Evolutionary conservation across 2,888 invertebrate species (phyloP).

Genomic region (Smittia aterrima): DNA sequence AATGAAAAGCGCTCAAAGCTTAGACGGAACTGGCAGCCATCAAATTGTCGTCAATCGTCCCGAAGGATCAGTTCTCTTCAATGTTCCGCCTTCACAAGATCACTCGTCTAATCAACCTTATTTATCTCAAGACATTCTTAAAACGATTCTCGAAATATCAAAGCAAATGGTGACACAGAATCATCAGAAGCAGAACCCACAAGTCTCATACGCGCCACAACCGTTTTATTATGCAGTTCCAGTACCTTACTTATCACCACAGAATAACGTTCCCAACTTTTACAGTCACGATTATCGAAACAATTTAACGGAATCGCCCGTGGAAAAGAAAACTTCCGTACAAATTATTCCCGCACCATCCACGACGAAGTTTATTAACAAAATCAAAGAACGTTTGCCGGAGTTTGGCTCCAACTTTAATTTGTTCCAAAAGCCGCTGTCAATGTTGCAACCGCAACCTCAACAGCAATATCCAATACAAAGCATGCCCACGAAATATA

Average conservation of each 20-base stretch:
- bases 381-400: neutral
- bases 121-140: constrained; percentile 53
- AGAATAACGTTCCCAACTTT: constrained; percentile 1
- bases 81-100: constrained; percentile 45
- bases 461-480: neutral
- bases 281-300: constrained; percentile 4
- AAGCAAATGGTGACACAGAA: constrained; percentile 54
- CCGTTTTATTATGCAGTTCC: constrained; percentile 32
- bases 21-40: constrained; percentile 50
- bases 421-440: neutral
- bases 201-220: constrained; percentile 6
- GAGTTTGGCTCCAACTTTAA: neutral
- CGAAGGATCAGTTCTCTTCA: constrained; percentile 52
- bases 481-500: neutral
- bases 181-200: neutral
- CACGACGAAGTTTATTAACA: neutral
- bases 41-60: constrained; percentile 54
- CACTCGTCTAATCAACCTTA: constrained; percentile 47
- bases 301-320: neutral
- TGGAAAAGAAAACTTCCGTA: neutral
- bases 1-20: constrained; percentile 41
- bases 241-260: constrained; percentile 17
- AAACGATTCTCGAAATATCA: constrained; percentile 52
- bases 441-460: neutral
- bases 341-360: neutral